Evolutionary conservation across 2,888 invertebrate species (phyloP).

Genomic region (Axea sp.): DNA sequence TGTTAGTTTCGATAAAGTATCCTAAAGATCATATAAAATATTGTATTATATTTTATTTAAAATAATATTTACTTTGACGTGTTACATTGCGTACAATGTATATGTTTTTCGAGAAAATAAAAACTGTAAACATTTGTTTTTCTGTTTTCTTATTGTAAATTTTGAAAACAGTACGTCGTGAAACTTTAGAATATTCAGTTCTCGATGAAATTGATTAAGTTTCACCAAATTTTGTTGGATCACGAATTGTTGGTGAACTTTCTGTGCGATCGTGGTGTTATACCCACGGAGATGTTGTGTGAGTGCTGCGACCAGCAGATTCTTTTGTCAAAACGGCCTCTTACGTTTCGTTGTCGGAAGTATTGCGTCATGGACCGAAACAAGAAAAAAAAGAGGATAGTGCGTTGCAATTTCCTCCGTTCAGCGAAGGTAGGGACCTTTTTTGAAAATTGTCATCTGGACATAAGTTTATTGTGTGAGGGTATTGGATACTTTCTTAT

Average conservation of each 20-base stretch:
- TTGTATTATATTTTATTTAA: no score
- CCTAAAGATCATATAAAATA: no score
- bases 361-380: background rate
- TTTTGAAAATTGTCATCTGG: background rate
- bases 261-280: background rate
- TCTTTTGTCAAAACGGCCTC: background rate
- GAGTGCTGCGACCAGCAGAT: background rate
- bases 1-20: no score
- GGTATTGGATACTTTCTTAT: slow-evolving; percentile 3
- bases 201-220: no score
- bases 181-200: no score
- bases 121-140: no score
- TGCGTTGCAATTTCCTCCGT: background rate
- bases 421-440: background rate
- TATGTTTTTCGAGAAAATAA: no score
- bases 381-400: background rate
- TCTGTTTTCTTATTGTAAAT: no score
- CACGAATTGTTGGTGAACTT: slow-evolving; percentile 6
- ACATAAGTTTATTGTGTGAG: background rate
- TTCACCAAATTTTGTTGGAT: no score
- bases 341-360: background rate
- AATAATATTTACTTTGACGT: no score
- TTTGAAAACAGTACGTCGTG: no score
- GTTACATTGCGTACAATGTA: no score
- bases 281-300: background rate